A percentile compares a stretch with the other conserved stretches of the same genome.
phyloP scores from a whole-genome alignment of 2,888 invertebrate genomes.

The Parnassius glacialis region DNA sequence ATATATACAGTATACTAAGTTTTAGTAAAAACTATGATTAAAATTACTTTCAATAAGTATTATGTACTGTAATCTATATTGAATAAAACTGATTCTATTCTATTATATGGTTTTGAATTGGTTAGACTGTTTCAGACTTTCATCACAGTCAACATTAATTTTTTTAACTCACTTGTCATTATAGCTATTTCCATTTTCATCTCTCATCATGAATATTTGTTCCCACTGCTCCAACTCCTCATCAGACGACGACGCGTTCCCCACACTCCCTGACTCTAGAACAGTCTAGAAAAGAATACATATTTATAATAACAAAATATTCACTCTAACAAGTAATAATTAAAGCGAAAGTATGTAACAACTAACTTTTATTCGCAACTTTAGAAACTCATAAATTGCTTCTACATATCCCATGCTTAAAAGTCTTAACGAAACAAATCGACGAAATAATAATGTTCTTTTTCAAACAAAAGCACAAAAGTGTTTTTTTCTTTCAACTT shows the following conservation, averaged over 20 bases:
- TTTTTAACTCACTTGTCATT: conserved; percentile 72
- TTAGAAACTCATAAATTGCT: conserved; percentile 27
- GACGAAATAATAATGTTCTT: too few species aligned
- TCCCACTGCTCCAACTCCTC: conserved; percentile 89
- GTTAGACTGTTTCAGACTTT: too few species aligned
- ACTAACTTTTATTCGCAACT: conserved; percentile 17
- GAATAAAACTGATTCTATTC: too few species aligned
- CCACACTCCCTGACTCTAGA: conserved; percentile 83
- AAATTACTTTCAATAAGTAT: too few species aligned
- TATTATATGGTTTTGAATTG: too few species aligned
- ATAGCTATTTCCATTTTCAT: conserved; percentile 83
- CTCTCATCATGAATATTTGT: conserved; percentile 87
- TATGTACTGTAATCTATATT: too few species aligned
- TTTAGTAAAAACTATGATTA: too few species aligned
- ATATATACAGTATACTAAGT: too few species aligned
- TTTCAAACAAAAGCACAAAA: too few species aligned
- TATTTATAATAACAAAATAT: conserved; percentile 9
- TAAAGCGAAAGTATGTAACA: background rate
- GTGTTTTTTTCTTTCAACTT: too few species aligned
- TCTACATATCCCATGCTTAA: conserved; percentile 39
- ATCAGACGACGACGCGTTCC: conserved; percentile 82
- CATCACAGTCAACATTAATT: background rate
- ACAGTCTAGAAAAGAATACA: conserved; percentile 80
- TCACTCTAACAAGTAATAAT: background rate
- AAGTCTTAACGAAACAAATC: too few species aligned